These are phyloP conservation scores for Teleogryllus occipitalis DNA, from an alignment of 1,140 invertebrate genomes.

Conservation along the genomic window DNA sequence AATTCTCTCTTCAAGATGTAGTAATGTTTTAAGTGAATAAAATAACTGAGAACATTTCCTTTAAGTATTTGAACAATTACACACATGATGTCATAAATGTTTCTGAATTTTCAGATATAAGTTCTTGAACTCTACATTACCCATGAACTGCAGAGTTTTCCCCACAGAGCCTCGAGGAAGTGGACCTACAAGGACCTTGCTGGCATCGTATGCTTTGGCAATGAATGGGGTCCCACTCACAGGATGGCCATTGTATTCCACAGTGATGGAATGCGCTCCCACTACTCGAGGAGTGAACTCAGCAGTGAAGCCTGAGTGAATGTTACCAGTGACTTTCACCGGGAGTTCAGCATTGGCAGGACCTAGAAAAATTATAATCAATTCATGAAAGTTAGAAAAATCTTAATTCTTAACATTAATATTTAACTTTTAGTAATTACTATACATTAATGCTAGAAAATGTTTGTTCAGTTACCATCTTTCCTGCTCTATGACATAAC, in stretches of 20 bases:
- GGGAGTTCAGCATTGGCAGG: conserved; percentile 64
- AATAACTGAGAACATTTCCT: neutral
- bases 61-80: neutral
- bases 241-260: conserved; percentile 84
- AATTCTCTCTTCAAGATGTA: no score
- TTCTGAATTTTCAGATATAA: neutral
- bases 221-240: conserved; percentile 86
- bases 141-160: conserved; percentile 80
- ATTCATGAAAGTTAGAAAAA: no score
- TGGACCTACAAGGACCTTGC: conserved; percentile 74
- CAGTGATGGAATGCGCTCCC: conserved; percentile 79
- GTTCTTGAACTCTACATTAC: conserved; percentile 31
- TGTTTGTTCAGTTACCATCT: no score
- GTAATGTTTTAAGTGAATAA: neutral
- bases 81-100: neutral
- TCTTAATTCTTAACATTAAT: no score
- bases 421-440: no score
- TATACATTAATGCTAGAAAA: no score
- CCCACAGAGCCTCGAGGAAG: conserved; percentile 63
- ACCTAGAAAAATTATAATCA: conserved; percentile 32
- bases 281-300: conserved; percentile 87
- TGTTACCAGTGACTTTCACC: conserved; percentile 81
- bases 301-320: conserved; percentile 75
- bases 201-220: conserved; percentile 90
- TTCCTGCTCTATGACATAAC: no score